Conservation (phyloP, 2,888 invertebrate genomes). For the Nineta flava region DNA sequence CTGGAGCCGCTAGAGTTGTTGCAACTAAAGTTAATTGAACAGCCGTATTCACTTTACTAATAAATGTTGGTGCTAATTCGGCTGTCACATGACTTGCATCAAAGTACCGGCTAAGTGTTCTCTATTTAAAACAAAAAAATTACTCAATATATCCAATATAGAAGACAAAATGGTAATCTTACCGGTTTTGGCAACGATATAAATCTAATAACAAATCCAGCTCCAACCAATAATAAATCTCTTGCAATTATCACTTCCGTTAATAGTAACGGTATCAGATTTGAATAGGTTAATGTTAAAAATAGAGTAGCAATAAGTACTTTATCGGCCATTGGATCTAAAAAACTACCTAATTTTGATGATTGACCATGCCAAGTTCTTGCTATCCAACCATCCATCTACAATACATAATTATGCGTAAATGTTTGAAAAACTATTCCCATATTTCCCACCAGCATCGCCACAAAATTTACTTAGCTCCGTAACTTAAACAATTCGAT, state of each 20-base stretch:
- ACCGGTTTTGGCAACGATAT: constrained; percentile 79
- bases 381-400: constrained; percentile 95
- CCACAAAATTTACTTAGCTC: no score
- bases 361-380: constrained; percentile 81
- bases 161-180: constrained; percentile 22
- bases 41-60: constrained; percentile 91
- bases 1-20: constrained; percentile 77
- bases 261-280: constrained; percentile 65
- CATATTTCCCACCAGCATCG: no score
- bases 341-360: constrained; percentile 82
- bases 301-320: constrained; percentile 79
- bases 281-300: constrained; percentile 69
- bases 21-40: constrained; percentile 78
- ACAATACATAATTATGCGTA: constrained; percentile 16
- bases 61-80: constrained; percentile 77
- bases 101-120: constrained; percentile 73
- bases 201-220: constrained; percentile 83
- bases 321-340: constrained; percentile 97
- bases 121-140: constrained; percentile 35
- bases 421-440: no score
- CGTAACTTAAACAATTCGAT: no score
- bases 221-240: constrained; percentile 65
- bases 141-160: background rate
- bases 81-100: constrained; percentile 88
- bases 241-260: constrained; percentile 71